A percentile compares a stretch with the other conserved stretches of the same genome.
Conservation (phyloP, 2,113 vertebrate species). For the Litocranius walleri region DNA sequence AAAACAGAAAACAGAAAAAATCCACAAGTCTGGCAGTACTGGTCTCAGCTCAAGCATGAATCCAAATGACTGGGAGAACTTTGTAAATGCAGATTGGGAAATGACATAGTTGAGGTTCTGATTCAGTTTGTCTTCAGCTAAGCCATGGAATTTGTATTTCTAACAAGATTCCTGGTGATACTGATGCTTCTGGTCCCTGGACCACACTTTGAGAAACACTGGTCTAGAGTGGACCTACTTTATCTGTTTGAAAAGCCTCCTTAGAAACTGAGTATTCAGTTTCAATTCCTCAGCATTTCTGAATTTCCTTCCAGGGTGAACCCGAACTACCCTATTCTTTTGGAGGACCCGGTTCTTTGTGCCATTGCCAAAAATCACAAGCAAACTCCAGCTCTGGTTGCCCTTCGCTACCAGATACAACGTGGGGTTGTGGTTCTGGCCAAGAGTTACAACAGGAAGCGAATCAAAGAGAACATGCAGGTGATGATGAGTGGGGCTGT, state of each 20-base stretch:
- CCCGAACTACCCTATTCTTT: background rate
- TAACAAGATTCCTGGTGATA: background rate
- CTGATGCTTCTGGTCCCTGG: background rate
- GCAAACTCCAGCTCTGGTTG: background rate
- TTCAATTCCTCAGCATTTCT: background rate
- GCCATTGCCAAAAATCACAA: background rate
- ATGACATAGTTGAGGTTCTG: background rate
- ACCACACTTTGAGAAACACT: background rate
- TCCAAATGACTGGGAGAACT: background rate
- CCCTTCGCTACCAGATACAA: background rate
- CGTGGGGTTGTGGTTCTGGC: background rate
- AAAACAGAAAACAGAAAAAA: background rate
- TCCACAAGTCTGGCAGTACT: too few species aligned
- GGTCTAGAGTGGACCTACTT: background rate
- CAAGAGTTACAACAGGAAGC: background rate
- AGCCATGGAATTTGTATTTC: background rate
- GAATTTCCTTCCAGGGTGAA: background rate
- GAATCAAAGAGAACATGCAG: background rate
- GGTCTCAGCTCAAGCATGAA: background rate
- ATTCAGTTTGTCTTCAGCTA: background rate
- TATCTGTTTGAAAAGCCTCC: background rate
- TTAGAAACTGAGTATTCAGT: background rate
- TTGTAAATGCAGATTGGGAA: background rate
- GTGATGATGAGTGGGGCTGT: background rate
- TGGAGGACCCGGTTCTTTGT: background rate